Evolutionary conservation across 2,797 vertebrate genomes (phyloP), one percentile per base, ranked within the genome.

Genomic region (Muscicapa comitata): DNA sequence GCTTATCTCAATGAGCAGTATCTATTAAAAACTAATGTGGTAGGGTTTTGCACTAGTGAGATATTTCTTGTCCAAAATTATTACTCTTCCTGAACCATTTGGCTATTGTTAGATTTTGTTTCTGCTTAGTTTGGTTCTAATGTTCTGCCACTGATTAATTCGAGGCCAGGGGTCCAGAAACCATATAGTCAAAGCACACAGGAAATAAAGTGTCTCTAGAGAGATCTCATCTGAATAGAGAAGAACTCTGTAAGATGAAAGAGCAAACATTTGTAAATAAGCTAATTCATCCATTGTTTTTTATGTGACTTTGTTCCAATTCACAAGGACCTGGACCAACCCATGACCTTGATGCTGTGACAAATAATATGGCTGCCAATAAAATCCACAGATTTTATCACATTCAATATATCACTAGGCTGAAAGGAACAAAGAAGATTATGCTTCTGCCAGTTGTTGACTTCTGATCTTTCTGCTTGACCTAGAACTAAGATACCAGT

Each of bases 131-230:
- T 88, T 78, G 23, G 4, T 59, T 61, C 29, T 78, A 59, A 43
- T 33, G 5, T 42, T 90, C 59, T 75, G 17, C 13, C 26, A 59
- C 21, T 57, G 45, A 82, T 48, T 86, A 65, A 76, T 73, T 53
- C 0, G 0, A 55, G 58, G 6, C 2, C 5, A 24, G 10, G 11
- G 9, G 1, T 55, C 21, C 48, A 53, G 23, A 29, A 87, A 43
- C 7, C 45, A n/a, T 29, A 31, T 66, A 55, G 9, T 33, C 6
- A 23, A 80, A 75, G 12, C 10, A 20, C 24, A 26, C 4, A 35
- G 21, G 42, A 47, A 50, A 82, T 51, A 53, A 80, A 29, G 1
- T 28, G 16, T n/a, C 26, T 62, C 33, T 63, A 63, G 29, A 45
- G 54, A 61, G 11, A 40, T 35, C 20, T 40, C 2, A 2, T 20